Evolutionary conservation across 2,888 invertebrate genomes (phyloP).

Genomic region (Pandemis heparana): DNA sequence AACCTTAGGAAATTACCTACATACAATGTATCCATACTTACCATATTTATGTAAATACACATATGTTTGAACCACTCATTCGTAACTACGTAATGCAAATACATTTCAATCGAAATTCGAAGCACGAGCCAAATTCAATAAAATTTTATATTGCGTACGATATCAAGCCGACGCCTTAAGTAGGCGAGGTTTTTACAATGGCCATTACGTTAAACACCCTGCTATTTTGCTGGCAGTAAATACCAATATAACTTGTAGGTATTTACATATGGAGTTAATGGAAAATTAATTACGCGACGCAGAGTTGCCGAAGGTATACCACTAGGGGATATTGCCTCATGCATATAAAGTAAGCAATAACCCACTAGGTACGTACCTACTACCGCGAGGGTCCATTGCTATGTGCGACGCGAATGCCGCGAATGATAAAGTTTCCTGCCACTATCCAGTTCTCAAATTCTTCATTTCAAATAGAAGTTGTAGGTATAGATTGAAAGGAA

Average conservation of each 20-base stretch:
- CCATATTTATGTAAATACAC: not conserved
- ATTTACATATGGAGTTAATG: conserved; percentile 63
- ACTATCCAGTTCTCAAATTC: not conserved
- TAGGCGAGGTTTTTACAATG: not conserved
- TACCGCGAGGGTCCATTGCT: conserved; percentile 9
- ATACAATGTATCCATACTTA: not conserved
- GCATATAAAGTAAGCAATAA: conserved; percentile 73
- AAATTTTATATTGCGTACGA: conserved; percentile 15
- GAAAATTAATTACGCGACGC: conserved; percentile 71
- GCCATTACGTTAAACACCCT: conserved; percentile 3
- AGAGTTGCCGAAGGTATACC: conserved; percentile 53
- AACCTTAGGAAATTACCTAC: not conserved
- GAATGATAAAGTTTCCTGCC: conserved; percentile 15
- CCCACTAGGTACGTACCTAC: conserved; percentile 32
- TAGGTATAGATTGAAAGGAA: not conserved
- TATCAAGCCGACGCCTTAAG: conserved; percentile 3
- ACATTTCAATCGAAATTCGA: conserved; percentile 8
- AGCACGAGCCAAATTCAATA: conserved; percentile 22
- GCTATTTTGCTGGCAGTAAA: conserved; percentile 13
- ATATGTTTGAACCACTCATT: not conserved
- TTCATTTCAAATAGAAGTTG: not conserved
- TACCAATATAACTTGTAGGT: conserved; percentile 43
- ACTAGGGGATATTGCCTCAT: conserved; percentile 70
- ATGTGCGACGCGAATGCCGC: conserved; percentile 9
- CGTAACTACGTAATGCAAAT: not conserved